Base-by-base conservation (phyloP, 2,113 vertebrate species). In the Tetrao urogallus region DNA sequence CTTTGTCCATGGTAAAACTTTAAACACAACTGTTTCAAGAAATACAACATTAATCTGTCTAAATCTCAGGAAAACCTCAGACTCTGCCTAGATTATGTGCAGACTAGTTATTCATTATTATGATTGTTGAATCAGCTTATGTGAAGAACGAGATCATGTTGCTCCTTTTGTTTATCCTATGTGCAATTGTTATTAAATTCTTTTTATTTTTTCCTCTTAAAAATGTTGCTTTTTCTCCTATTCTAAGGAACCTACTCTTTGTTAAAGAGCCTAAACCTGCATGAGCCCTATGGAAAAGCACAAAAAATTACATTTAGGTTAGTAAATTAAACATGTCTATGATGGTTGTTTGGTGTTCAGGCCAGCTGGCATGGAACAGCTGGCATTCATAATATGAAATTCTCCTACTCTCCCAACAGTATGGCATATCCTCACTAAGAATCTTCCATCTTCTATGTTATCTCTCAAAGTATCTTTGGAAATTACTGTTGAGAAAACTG, bases 351-450 rank as follows among this genome's bases (percentile, higher is more conserved):
- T 92, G 76, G 54, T 73, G 54, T 72, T 76, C 36, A 80, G 56
- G 56, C 81, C 90, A 95, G 86, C 79, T 94, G 94, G 58, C 67
- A 80, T 50, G 47, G 72, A 95, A 80, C 58, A 90, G 82, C 72
- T 95, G 93, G 72, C 45, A 70, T 72, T 91, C 79, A 12, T 77
- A 63, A 73, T 92, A 86, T 88, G 94, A 93, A 90, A 88, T 83
- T 88, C 30, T 93, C 83, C 73, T 77, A 66, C n/a, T 83, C 86
- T 93, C 72, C 10, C 38, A 95, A 58, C 60, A 93, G 67, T 80
- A 90, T 61, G 67, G 36, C 54, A 66, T 36, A 57, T 88, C 63
- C 63, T 94, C 93, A 95, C 92, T 94, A 90, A 90, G 64, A 88
- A 73, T 88, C 24, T 28, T 91, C 5, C 66, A 67, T 89, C 38